These are phyloP conservation scores for Elanoides forficatus DNA, from an alignment of 2,113 vertebrate species.

Conservation along the genomic window DNA sequence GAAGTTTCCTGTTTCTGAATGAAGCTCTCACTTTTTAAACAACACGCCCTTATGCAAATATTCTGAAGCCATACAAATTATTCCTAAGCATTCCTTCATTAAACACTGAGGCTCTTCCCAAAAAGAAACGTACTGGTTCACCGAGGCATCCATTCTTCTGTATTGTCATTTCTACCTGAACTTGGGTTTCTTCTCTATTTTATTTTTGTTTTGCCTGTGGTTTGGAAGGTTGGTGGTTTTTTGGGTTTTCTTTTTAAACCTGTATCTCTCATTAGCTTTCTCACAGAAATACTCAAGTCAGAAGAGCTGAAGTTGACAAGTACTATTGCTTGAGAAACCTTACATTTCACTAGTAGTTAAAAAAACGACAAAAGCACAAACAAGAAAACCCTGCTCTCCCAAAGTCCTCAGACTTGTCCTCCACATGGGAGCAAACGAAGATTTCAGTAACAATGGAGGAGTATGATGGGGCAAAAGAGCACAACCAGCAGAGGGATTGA, in stretches of 20 bases:
- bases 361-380: not conserved
- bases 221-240: not conserved
- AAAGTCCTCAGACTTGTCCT: not conserved
- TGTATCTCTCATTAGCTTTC: not conserved
- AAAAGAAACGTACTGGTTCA: not conserved
- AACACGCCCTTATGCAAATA: conserved; percentile 5
- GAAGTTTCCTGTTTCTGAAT: not conserved
- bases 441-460: not conserved
- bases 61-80: not conserved
- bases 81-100: not conserved
- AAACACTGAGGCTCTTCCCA: not conserved
- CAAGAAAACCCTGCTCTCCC: not conserved
- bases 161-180: not conserved
- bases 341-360: not conserved
- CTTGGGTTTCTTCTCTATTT: not conserved
- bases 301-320: not conserved
- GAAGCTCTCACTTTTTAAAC: not conserved
- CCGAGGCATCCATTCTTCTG: fast-evolving
- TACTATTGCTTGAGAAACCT: not conserved
- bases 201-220: not conserved
- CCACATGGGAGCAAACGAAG: not conserved
- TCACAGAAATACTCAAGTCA: not conserved
- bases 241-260: not conserved
- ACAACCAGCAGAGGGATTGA: not conserved
- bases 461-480: not conserved